Evolutionary conservation across 2,797 vertebrate species (phyloP).

Genomic region (Molossus alvarezi): DNA sequence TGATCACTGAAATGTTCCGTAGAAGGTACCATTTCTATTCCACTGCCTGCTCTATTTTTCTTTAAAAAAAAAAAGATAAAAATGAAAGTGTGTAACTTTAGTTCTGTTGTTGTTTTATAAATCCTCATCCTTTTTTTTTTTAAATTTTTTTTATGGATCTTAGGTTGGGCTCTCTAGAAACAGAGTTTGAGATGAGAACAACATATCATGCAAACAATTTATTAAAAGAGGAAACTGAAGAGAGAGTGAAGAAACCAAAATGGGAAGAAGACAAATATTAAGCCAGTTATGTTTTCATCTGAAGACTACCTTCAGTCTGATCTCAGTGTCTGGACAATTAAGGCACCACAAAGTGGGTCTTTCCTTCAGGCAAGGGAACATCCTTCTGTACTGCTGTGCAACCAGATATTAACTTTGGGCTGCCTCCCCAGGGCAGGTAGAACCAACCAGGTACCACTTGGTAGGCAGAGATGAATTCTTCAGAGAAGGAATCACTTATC

Average conservation of each 20-base stretch:
- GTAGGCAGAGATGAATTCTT: neutral
- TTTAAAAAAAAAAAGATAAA: neutral
- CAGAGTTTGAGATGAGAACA: neutral
- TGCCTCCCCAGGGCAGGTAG: neutral
- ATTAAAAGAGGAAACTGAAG: neutral
- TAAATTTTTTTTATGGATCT: neutral
- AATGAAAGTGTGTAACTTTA: neutral
- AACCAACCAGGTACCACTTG: neutral
- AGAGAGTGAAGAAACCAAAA: neutral
- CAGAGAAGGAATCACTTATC: neutral
- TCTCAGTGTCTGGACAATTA: neutral
- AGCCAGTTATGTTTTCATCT: neutral
- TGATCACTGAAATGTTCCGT: neutral
- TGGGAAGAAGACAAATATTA: neutral
- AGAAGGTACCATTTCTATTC: conserved; percentile 4
- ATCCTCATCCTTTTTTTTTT: neutral
- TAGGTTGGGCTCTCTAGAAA: neutral
- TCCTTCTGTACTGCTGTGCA: neutral
- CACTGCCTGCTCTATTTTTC: conserved; percentile 2
- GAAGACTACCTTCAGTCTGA: neutral
- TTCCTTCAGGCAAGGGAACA: neutral
- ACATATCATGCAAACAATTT: neutral
- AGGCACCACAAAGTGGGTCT: neutral
- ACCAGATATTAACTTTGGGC: neutral
- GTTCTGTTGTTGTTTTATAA: neutral